Percentiles rank a stretch among this genome's conserved stretches.
Conservation (phyloP, 2,888 invertebrate genomes). For the Doris montereyensis region DNA sequence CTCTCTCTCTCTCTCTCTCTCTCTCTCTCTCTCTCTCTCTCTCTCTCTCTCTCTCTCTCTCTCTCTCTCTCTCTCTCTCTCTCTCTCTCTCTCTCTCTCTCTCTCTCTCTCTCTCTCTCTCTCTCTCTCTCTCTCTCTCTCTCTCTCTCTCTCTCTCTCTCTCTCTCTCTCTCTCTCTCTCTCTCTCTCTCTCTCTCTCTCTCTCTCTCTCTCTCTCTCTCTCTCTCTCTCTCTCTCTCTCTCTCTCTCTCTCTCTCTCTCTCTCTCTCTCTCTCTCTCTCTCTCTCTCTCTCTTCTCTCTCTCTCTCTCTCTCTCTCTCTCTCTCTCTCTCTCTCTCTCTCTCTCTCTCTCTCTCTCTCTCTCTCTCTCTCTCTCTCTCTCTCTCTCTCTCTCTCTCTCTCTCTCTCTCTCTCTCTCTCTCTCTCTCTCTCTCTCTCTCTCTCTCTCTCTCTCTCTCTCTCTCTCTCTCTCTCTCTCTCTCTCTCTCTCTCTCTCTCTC, state of each 20-base stretch:
- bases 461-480: constrained; percentile 8
- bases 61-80: too few species aligned
- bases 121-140: constrained; percentile 5
- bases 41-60: too few species aligned
- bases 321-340: background rate
- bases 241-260: background rate
- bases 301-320: constrained; percentile 13
- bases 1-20: too few species aligned
- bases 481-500: constrained; percentile 21
- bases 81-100: too few species aligned
- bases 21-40: too few species aligned
- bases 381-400: too few species aligned
- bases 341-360: background rate
- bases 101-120: background rate
- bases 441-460: background rate
- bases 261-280: background rate
- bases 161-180: background rate
- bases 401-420: too few species aligned
- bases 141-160: background rate
- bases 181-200: background rate
- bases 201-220: background rate
- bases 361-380: too few species aligned
- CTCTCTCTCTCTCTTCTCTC: constrained; percentile 1
- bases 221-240: background rate
- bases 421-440: too few species aligned